Percentiles rank a stretch among this genome's conserved stretches.
Conservation (phyloP, 2,113 vertebrate genomes). For the Mugil cephalus region DNA sequence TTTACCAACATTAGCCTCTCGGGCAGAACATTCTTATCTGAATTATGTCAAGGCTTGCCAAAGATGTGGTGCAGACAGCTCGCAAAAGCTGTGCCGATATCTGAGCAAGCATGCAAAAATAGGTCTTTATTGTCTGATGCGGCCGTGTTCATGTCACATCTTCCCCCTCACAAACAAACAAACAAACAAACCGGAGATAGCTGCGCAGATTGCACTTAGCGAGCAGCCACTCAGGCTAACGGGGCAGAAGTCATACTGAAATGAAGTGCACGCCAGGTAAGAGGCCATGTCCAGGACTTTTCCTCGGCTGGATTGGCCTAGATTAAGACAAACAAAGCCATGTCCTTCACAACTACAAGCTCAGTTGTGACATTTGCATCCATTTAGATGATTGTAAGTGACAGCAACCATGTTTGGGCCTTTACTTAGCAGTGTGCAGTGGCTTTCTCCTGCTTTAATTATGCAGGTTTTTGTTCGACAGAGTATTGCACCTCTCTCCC, state of each 20-base stretch:
- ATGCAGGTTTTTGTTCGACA: conserved; percentile 73
- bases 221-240: conserved; percentile 60
- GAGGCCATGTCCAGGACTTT: conserved; percentile 50
- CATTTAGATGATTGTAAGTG: conserved; percentile 77
- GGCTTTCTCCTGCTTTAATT: conserved; percentile 67
- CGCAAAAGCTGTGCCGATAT: conserved; percentile 50
- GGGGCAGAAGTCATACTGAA: conserved; percentile 48
- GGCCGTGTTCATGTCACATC: conserved; percentile 44
- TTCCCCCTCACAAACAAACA: conserved; percentile 65
- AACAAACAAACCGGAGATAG: conserved; percentile 69
- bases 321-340: conserved; percentile 59
- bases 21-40: conserved; percentile 63
- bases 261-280: conserved; percentile 72
- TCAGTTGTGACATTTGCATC: conserved; percentile 71
- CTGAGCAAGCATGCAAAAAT: conserved; percentile 56
- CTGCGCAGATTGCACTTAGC: conserved; percentile 71
- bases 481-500: conserved; percentile 68
- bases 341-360: conserved; percentile 54
- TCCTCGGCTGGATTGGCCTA: conserved; percentile 45
- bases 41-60: conserved; percentile 57
- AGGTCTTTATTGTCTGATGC: conserved; percentile 63
- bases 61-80: conserved; percentile 44
- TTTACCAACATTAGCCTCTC: conserved; percentile 67
- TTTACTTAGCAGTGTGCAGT: conserved; percentile 61
- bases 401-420: conserved; percentile 74